A percentile compares a stretch with the other conserved stretches of the same genome.
These are phyloP conservation scores for Mastomys natalensis DNA, from an alignment of 2,113 vertebrate genomes.

Conservation along the genomic window DNA sequence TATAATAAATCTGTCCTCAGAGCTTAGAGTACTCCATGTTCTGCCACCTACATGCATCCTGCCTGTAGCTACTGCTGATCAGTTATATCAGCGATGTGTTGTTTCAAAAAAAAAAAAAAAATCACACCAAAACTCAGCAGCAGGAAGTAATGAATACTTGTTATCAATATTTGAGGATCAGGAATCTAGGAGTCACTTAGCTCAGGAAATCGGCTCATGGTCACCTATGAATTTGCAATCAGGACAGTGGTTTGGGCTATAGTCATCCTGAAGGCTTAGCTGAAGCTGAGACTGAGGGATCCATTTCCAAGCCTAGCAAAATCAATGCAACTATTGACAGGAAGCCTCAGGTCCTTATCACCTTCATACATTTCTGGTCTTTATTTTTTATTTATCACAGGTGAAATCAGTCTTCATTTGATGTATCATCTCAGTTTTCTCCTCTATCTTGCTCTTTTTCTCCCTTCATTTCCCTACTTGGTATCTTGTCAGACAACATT, in stretches of 20 bases:
- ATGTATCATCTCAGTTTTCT: neutral
- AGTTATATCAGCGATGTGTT: neutral
- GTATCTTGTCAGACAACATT: neutral
- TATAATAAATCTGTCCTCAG: constrained; percentile 10
- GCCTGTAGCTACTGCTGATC: constrained; percentile 16
- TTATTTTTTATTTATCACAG: neutral
- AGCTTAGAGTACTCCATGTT: neutral
- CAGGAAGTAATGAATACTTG: neutral
- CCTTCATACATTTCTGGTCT: neutral
- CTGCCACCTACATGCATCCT: neutral
- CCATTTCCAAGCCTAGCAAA: neutral
- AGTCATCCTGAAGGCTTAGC: neutral
- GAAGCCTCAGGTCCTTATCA: neutral
- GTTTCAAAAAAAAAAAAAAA: neutral
- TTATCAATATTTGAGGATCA: neutral
- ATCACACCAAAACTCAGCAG: neutral
- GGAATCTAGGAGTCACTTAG: neutral
- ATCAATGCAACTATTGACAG: neutral
- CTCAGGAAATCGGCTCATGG: neutral
- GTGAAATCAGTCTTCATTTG: neutral
- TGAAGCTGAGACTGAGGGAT: too few relatives aligned
- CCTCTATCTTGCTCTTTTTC: too few relatives aligned
- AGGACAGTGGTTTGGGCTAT: neutral
- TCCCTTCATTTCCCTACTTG: neutral
- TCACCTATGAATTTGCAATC: neutral